phyloP scores from a whole-genome alignment of 2,797 vertebrate species.

The Kryptopterus vitreolus region DNA sequence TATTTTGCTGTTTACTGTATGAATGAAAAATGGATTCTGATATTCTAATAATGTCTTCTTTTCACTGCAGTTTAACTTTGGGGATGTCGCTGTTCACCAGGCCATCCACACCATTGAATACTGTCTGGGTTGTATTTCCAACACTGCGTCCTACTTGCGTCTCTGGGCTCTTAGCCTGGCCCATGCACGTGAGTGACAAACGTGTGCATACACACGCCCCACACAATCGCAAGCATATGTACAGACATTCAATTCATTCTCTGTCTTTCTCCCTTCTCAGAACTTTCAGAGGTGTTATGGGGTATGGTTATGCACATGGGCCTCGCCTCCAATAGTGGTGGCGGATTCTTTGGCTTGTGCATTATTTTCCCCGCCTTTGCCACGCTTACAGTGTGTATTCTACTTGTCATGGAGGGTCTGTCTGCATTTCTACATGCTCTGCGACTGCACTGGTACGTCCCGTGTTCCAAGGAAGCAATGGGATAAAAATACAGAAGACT shows the following conservation, averaged over 20 bases:
- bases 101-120: slow-evolving; percentile 98
- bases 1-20: not conserved
- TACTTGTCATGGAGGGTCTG: slow-evolving; percentile 96
- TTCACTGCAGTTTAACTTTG: slow-evolving; percentile 87
- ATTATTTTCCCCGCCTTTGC: slow-evolving; percentile 89
- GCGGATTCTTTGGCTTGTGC: slow-evolving; percentile 81
- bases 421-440: slow-evolving; percentile 94
- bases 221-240: not conserved
- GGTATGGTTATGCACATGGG: slow-evolving; percentile 94
- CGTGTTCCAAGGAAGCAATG: slow-evolving; percentile 1
- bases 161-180: slow-evolving; percentile 86
- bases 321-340: slow-evolving; percentile 81
- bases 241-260: not conserved
- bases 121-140: slow-evolving; percentile 89
- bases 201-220: not conserved
- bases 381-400: slow-evolving; percentile 87
- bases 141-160: slow-evolving; percentile 82
- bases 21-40: not conserved
- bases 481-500: not conserved
- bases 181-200: slow-evolving; percentile 79
- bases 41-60: not conserved
- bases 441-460: slow-evolving; percentile 90
- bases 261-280: slow-evolving; percentile 58
- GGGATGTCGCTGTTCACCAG: slow-evolving; percentile 89
- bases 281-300: slow-evolving; percentile 85